Percentiles rank a stretch among this genome's conserved stretches.
These are phyloP conservation scores for Lampropteryx suffumata DNA, from an alignment of 2,888 invertebrate genomes.

Conservation along the genomic window DNA sequence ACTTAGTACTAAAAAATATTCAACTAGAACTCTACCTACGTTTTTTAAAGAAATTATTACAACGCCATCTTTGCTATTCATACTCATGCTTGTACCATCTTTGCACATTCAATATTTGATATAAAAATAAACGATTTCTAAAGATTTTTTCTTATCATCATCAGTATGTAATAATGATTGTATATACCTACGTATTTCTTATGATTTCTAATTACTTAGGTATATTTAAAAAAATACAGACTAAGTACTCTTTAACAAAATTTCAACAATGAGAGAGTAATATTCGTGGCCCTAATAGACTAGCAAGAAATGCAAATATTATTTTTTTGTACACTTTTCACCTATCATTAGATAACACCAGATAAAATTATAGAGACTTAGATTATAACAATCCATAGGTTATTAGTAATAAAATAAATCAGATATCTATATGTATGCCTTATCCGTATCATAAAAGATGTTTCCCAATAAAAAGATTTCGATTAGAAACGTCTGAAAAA, in stretches of 20 bases:
- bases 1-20: slow-evolving; percentile 27
- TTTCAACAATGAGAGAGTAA: slow-evolving; percentile 49
- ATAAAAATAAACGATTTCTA: slow-evolving; percentile 78
- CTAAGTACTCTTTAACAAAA: slow-evolving; percentile 50
- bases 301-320: slow-evolving; percentile 79
- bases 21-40: not conserved
- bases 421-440: not conserved
- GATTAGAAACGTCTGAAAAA: not conserved
- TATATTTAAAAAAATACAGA: slow-evolving; percentile 31
- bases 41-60: slow-evolving; percentile 29
- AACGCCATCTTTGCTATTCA: slow-evolving; percentile 49
- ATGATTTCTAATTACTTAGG: slow-evolving; percentile 39
- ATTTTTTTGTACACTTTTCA: slow-evolving; percentile 77
- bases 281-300: slow-evolving; percentile 77
- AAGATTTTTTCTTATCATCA: slow-evolving; percentile 54
- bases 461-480: not conserved
- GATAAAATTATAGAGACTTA: slow-evolving; percentile 78
- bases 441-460: not conserved
- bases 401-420: slow-evolving; percentile 31
- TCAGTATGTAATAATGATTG: slow-evolving; percentile 48
- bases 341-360: slow-evolving; percentile 80
- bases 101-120: slow-evolving; percentile 69
- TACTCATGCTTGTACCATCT: slow-evolving; percentile 45
- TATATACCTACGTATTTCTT: slow-evolving; percentile 45
- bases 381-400: slow-evolving; percentile 68